These are phyloP conservation scores for Toxotes jaculatrix DNA, from an alignment of 2,113 vertebrate species.

Conservation along the genomic window DNA sequence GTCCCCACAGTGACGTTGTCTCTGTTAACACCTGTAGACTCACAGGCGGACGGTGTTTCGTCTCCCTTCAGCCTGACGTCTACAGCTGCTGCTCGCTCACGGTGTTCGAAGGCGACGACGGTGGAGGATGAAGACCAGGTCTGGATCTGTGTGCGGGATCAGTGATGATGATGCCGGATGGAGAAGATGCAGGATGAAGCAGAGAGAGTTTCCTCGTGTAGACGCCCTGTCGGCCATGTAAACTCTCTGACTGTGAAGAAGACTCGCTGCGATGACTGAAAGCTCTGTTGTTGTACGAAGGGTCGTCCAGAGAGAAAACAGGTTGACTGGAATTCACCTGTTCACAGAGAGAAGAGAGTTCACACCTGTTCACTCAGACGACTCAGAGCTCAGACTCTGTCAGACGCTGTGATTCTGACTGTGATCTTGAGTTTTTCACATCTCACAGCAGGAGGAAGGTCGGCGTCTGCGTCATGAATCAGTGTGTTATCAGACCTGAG, in stretches of 20 bases:
- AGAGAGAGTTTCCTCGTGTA: constrained; percentile 69
- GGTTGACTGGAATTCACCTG: constrained; percentile 67
- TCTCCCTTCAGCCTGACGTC: background rate
- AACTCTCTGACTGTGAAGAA: constrained; percentile 15
- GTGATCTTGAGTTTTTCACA: too few species aligned
- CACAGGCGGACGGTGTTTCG: background rate
- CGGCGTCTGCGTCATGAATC: too few species aligned
- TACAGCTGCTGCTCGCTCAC: background rate
- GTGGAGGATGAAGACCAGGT: background rate
- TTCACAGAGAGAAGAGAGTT: constrained; percentile 36
- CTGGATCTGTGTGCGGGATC: background rate
- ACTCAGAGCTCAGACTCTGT: too few species aligned
- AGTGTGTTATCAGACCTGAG: too few species aligned
- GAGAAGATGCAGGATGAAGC: background rate
- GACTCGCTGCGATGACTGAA: constrained; percentile 28
- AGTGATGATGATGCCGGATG: background rate
- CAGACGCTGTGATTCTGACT: too few species aligned
- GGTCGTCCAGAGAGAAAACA: constrained; percentile 46
- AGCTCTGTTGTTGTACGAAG: constrained; percentile 51
- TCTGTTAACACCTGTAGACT: background rate
- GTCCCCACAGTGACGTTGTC: background rate
- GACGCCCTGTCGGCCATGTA: constrained; percentile 62
- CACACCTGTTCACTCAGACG: background rate
- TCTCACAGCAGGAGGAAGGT: too few species aligned
- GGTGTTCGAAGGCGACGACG: background rate